These are phyloP conservation scores for Rhadinocentrus ornatus DNA, from an alignment of 2,797 vertebrate genomes.

Conservation along the genomic window DNA sequence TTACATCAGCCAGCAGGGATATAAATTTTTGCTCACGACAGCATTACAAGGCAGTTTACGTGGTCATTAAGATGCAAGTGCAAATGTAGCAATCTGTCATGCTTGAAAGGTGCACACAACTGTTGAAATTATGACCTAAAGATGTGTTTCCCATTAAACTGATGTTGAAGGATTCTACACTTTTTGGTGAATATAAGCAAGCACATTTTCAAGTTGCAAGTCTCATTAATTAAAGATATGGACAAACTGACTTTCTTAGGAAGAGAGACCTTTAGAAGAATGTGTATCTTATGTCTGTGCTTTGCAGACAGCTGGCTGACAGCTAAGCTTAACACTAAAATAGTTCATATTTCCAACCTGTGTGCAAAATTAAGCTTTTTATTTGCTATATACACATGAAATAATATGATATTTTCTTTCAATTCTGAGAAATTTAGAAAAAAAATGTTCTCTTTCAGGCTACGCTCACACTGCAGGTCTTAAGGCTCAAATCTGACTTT, in stretches of 20 bases:
- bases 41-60: conserved; percentile 3
- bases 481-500: no score
- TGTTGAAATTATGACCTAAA: not conserved
- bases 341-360: not conserved
- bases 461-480: no score
- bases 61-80: conserved; percentile 5
- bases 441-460: not conserved
- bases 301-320: not conserved
- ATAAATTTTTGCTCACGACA: not conserved
- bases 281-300: not conserved
- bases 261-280: no score
- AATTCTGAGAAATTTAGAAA: not conserved
- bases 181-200: not conserved
- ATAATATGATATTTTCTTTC: not conserved
- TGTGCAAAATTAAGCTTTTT: not conserved
- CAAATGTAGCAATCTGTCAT: not conserved
- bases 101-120: not conserved
- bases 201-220: not conserved
- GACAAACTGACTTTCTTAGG: not conserved
- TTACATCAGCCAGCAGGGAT: conserved; percentile 1
- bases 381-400: not conserved
- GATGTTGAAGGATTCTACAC: not conserved
- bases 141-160: not conserved
- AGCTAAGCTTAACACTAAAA: not conserved
- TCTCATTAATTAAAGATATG: not conserved